Evolutionary conservation across 2,888 invertebrate species (phyloP), one percentile per base, ranked within the genome.

Genomic region (Sarcophaga subvicina): DNA sequence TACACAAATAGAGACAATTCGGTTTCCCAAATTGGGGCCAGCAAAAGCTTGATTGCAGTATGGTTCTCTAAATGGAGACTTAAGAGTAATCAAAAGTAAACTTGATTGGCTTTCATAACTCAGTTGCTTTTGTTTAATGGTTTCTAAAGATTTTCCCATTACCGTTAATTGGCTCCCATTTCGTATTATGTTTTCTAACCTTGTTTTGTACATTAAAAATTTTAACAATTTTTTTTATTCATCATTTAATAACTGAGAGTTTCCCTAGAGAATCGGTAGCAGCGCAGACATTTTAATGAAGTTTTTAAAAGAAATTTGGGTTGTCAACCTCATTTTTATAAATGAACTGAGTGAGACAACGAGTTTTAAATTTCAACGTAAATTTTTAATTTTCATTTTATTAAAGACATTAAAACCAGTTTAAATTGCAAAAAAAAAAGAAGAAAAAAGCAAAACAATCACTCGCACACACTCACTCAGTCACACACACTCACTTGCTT

Each of bases 391-490:
- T 54, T 54, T 17, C 54, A 54, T 54, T 54, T 54, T 14, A 54
- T 45, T 45, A 67, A 62, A 45, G 54, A 49, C 60, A 72, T 72
- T 77, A 72, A 77, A 83, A 83, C 83, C 83, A 45, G 77, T 83
- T 83, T 60, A 37, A 8, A 37, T 14, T 59, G 37, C 37, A 37
- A 10, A 37, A 37, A 37, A 37, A 37, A 37, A 37, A 37, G 27
- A 37, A 8, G 37, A 37, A 37, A 37, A 37, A 37, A 37, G 1
- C 37, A 37, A 37, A 37, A 37, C 37, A 37, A 37, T 37, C 8
- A 37, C 37, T 37, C 37, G 2, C 37, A 37, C 37, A 37, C 37
- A 37, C 37, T 10, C 2, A 10, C 37, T 0, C 37, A 37, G 8
- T 8, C 37, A 8, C 8, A 8, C 37, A 0, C 37, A 37, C 37